Percentiles rank a stretch among this genome's conserved stretches.
Evolutionary conservation across 2,888 invertebrate genomes (phyloP).

Genomic region (Lutraria lutraria): DNA sequence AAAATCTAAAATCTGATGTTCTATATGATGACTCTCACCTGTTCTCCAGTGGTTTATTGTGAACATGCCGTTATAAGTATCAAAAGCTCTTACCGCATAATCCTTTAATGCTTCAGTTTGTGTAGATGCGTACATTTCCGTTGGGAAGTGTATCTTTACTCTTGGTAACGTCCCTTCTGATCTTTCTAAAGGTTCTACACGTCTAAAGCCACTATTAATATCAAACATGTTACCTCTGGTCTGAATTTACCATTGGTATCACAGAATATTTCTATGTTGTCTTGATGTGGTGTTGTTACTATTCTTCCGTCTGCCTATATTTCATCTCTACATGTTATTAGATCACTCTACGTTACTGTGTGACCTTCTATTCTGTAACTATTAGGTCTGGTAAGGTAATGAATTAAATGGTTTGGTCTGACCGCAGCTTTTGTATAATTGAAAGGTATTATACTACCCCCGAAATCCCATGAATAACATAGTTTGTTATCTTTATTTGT

Average conservation of each 20-base stretch:
- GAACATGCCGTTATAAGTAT: constrained; percentile 36
- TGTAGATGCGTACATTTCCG: background rate
- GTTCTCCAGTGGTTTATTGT: constrained; percentile 20
- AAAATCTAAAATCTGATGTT: too few species aligned
- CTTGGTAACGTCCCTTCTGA: constrained; percentile 29
- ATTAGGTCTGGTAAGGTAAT: background rate
- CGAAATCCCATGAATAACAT: constrained; percentile 8
- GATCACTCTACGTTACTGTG: background rate
- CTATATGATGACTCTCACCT: background rate
- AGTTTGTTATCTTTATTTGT: background rate
- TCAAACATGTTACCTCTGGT: background rate
- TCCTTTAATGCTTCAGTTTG: background rate
- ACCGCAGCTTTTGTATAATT: constrained; percentile 24
- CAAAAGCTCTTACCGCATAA: constrained; percentile 13
- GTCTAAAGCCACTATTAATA: background rate
- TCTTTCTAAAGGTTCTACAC: background rate
- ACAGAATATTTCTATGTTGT: constrained; percentile 33
- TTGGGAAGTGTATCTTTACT: too few species aligned
- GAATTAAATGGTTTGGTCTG: background rate
- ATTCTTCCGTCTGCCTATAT: constrained; percentile 40
- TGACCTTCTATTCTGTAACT: constrained; percentile 14
- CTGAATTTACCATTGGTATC: constrained; percentile 30
- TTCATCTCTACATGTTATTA: constrained; percentile 18
- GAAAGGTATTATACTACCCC: constrained; percentile 22
- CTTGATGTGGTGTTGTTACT: constrained; percentile 40